Base-by-base conservation (phyloP, 2,797 vertebrate genomes). In the Natrix natrix region DNA sequence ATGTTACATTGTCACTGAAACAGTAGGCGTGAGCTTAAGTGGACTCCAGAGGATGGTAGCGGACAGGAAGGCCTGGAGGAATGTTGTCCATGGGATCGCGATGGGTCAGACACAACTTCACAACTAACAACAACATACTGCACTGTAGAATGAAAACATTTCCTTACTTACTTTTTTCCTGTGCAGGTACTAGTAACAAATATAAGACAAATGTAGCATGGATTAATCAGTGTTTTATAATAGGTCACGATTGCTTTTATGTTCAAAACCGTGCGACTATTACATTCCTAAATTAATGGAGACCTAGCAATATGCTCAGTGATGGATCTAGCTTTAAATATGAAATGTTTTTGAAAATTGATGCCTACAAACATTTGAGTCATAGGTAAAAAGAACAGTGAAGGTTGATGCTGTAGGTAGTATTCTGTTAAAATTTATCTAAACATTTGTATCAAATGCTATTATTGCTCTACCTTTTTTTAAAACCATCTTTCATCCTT, bases 281-380 rank as follows among this genome's bases (percentile, higher is more conserved):
- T 88, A 16, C 20, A 3, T 10, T 52, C 90, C 6, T 94, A 87
- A 28, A 86, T 22, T 55, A 48, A 91, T 48, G 43, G 55, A 91
- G 37, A 54, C 54, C 37, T 26, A 60, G 32, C 61, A 63, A 3
- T 54, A 17, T n/a, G 22, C 57, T 69, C n/a, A 74, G 26, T 26
- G 66, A 87, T 14, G 78, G 61, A 90, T 59, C 20, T 86, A 57
- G 43, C 37, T 92, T 54, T 59, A 59, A 86, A 56, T 8, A n/a
- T 94, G 83, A 0, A 24, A 91, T 28, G 43, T 88, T 93, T 78
- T 37, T 88, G 14, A 60, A 89, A 78, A 93, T 83, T 54, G 88
- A 59, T 0, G 32, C 55, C 88, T 66, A 37, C n/a, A 61, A 63
- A 91, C 1, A 91, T 95, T 91, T 88, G 14, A 57, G 32, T 5